phyloP scores from a whole-genome alignment of 2,888 invertebrate species.

The Odontomyia ornata region DNA sequence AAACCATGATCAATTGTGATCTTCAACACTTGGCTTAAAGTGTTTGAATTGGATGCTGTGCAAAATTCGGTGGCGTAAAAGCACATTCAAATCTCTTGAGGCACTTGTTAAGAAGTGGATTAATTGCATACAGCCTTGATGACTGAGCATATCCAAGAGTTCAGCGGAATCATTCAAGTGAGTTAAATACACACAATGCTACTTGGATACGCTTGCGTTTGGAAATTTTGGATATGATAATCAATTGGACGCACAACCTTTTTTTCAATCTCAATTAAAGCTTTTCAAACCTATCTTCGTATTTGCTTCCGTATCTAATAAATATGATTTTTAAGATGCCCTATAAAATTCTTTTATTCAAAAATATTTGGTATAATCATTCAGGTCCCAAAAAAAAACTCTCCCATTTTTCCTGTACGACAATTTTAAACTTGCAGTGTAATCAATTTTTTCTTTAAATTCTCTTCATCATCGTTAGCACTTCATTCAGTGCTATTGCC shows the following conservation, averaged over 20 bases:
- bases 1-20: conserved; percentile 24
- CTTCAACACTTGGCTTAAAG: conserved; percentile 1
- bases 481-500: conserved; percentile 2
- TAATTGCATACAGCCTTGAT: conserved; percentile 41
- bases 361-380: too few species aligned
- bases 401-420: too few species aligned
- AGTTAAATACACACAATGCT: neutral
- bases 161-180: neutral
- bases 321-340: too few species aligned
- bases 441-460: neutral
- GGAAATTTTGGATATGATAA: too few species aligned
- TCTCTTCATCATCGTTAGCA: conserved; percentile 22
- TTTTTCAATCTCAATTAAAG: too few species aligned
- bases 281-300: too few species aligned
- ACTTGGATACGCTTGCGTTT: neutral
- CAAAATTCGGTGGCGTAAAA: conserved; percentile 8
- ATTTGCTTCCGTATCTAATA: too few species aligned
- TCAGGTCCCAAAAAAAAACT: too few species aligned
- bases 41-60: neutral
- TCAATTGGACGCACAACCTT: too few species aligned
- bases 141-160: neutral
- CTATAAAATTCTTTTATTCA: too few species aligned
- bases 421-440: neutral
- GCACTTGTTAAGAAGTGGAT: conserved; percentile 28
- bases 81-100: neutral